phyloP scores from a whole-genome alignment of 2,888 invertebrate genomes.

The Bhutanitis thaidina region DNA sequence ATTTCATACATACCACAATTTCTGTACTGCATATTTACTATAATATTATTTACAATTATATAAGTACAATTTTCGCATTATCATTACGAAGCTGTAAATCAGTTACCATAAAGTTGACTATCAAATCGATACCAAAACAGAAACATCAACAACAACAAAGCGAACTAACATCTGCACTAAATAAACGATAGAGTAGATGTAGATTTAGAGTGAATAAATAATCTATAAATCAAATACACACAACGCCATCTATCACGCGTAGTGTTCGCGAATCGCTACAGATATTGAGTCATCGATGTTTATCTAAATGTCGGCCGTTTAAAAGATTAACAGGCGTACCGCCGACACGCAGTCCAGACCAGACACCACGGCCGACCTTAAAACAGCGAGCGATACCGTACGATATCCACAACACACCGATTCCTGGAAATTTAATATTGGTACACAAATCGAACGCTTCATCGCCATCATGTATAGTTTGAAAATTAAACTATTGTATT shows the following conservation, averaged over 20 bases:
- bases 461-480: slow-evolving; percentile 13
- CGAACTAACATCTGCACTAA: not conserved
- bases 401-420: slow-evolving; percentile 26
- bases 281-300: slow-evolving; percentile 23
- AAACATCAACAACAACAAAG: slow-evolving; percentile 13
- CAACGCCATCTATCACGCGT: slow-evolving; percentile 14
- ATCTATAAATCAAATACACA: slow-evolving; percentile 5
- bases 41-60: too few species aligned
- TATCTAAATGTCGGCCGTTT: slow-evolving; percentile 27
- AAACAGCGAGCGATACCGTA: slow-evolving; percentile 26
- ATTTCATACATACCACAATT: too few species aligned
- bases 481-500: not conserved
- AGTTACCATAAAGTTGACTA: slow-evolving; percentile 1
- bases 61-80: too few species aligned
- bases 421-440: slow-evolving; percentile 29
- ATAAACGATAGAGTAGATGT: slow-evolving; percentile 6
- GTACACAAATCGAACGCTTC: slow-evolving; percentile 27
- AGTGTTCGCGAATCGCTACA: slow-evolving; percentile 14
- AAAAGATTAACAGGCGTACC: slow-evolving; percentile 31
- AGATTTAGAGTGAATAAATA: slow-evolving; percentile 9
- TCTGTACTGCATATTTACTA: too few species aligned
- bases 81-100: not conserved
- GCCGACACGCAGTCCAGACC: slow-evolving; percentile 63
- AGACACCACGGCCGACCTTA: slow-evolving; percentile 37
- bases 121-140: not conserved